These are phyloP conservation scores for Julus scandinavius DNA, from an alignment of 2,888 invertebrate species.

Conservation along the genomic window DNA sequence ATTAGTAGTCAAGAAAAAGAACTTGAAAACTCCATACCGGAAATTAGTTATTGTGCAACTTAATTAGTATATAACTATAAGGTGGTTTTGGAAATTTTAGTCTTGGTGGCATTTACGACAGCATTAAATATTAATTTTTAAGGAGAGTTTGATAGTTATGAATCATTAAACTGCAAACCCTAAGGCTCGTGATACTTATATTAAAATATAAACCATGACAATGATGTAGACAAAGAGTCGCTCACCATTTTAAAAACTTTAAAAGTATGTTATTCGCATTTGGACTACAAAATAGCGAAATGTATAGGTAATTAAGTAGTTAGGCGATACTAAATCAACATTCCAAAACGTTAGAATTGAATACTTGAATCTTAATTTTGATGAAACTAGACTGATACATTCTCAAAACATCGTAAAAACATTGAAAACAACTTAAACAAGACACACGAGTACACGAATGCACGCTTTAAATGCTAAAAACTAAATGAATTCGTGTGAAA, in stretches of 20 bases:
- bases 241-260: neutral
- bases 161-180: neutral
- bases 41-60: neutral
- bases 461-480: neutral
- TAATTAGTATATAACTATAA: neutral
- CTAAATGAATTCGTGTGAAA: neutral
- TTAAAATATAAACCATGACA: neutral
- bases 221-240: neutral
- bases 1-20: neutral
- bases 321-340: constrained; percentile 9
- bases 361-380: constrained; percentile 13
- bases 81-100: neutral
- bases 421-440: neutral
- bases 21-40: neutral
- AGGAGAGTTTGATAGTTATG: no score
- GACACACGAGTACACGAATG: neutral
- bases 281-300: neutral
- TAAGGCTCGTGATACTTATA: neutral
- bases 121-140: neutral
- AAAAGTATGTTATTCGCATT: neutral
- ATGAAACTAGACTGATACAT: neutral
- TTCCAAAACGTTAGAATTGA: neutral
- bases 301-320: neutral
- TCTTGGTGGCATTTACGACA: neutral
- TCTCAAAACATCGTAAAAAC: neutral